A percentile compares a stretch with the other conserved stretches of the same genome.
Conservation (phyloP, 2,797 vertebrate species). For the Malurus leucopterus region DNA sequence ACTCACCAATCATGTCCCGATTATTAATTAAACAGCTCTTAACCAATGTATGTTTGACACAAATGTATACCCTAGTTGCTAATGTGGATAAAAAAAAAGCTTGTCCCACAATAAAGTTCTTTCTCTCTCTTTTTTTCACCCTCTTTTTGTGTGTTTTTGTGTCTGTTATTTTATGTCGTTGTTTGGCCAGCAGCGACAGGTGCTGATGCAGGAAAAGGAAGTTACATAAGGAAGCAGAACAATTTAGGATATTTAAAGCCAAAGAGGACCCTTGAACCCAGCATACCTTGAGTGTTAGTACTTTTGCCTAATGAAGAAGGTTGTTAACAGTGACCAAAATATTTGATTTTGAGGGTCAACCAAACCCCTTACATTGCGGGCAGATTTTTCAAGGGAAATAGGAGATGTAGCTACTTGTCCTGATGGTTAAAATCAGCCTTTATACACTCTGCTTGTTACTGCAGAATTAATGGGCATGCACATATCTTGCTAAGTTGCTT, state of each 20-base stretch:
- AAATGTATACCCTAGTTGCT: too few relatives aligned
- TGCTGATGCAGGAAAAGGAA: neutral
- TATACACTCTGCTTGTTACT: neutral
- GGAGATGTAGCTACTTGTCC: neutral
- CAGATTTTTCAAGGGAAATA: neutral
- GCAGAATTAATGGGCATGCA: conserved; percentile 21
- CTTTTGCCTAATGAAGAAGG: neutral
- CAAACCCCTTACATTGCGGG: neutral
- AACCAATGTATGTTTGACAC: too few relatives aligned
- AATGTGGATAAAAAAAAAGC: too few relatives aligned
- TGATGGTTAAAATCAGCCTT: neutral
- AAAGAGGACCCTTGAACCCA: neutral
- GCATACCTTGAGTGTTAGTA: neutral
- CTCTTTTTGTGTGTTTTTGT: too few relatives aligned
- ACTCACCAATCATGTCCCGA: too few relatives aligned
- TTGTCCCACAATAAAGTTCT: too few relatives aligned
- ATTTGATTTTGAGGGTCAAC: neutral
- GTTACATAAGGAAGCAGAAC: neutral
- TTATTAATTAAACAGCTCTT: too few relatives aligned
- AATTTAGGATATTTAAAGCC: neutral
- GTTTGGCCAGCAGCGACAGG: too few relatives aligned
- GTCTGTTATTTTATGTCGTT: too few relatives aligned
- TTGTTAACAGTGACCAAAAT: neutral
- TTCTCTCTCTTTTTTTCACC: too few relatives aligned
- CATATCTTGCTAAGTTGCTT: conserved; percentile 7